Percentiles rank a stretch among this genome's conserved stretches.
phyloP scores from a whole-genome alignment of 2,113 vertebrate genomes.

The Nesoenas mayeri region DNA sequence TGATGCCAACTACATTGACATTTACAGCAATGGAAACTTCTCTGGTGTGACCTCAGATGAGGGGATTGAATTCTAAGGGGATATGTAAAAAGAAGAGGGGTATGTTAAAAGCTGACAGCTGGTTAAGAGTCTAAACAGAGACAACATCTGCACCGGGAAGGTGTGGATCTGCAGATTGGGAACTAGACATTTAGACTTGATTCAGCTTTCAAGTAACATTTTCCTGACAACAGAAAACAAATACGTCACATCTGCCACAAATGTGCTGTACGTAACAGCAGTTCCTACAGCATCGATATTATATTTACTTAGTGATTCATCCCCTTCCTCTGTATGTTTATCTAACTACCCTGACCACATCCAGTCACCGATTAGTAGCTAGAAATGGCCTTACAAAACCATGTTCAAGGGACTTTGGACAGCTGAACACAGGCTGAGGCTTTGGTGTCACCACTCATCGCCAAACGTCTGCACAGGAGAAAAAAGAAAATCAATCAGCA shows the following conservation, averaged over 20 bases:
- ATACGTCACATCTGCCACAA: neutral
- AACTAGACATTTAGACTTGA: neutral
- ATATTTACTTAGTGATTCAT: constrained; percentile 67
- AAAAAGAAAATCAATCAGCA: neutral
- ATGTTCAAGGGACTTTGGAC: constrained; percentile 43
- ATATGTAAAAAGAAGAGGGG: neutral
- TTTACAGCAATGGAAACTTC: neutral
- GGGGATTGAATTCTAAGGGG: neutral
- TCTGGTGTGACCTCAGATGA: neutral
- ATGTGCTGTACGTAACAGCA: neutral
- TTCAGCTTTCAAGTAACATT: neutral
- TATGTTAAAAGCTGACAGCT: neutral
- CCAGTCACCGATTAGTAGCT: constrained; percentile 68
- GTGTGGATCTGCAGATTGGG: neutral
- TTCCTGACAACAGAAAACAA: neutral
- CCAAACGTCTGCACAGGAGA: neutral
- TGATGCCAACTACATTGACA: neutral
- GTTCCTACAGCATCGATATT: constrained; percentile 22
- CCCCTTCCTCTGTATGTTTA: constrained; percentile 43
- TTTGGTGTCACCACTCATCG: constrained; percentile 42
- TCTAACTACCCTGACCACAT: constrained; percentile 66
- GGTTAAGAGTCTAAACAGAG: neutral
- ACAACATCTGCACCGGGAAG: neutral
- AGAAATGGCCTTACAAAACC: constrained; percentile 59
- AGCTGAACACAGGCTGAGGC: constrained; percentile 40